Evolutionary conservation across 2,888 invertebrate genomes (phyloP), one percentile per base, ranked within the genome.

Genomic region (Tenthredo distinguenda): DNA sequence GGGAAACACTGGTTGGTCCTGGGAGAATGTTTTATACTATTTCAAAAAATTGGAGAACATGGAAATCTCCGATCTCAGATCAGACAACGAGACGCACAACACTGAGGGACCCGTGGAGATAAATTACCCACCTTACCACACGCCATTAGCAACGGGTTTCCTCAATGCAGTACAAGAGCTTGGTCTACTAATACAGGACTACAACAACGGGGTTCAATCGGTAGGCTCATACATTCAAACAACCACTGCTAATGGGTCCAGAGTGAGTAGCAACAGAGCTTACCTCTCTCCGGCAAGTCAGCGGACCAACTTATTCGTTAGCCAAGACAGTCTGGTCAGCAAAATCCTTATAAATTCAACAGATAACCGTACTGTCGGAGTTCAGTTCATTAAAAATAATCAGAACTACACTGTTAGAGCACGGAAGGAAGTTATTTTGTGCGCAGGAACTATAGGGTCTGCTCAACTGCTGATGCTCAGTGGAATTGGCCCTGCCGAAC

Each of bases 381-480:
- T 96, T 2, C 95, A 96, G 91, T 94, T 96, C 89, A 93, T 94
- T 65, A 95, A 95, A 91, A 92, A 94, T 34, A 94, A 94, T 1
- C 94, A n/a, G n/a, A n/a, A n/a, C n/a, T n/a, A n/a, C n/a, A n/a
- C n/a, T n/a, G n/a, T n/a, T n/a, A n/a, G n/a, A n/a, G 91, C 96
- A 1, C 95, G 94, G 65, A 96, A 95, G 90, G 97, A 97, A 93
- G 96, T 98, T 0, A 96, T 98, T 85, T 88, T 98, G 58, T 95
- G 96, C 65, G 97, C 96, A 0, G 98, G 97, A 6, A 95, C 97
- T 5, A 95, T 98, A 50, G 96, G 97, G 93, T 95, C 97, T 9
- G 97, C 98, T 0, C 97, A 97, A 91, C 91, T 98, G 6, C 93
- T 98, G 26, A 96, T 97, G 96, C 92, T 98, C 21, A 97, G 97